Conservation (phyloP, 2,888 invertebrate species). For the Drosophila seclusa region DNA sequence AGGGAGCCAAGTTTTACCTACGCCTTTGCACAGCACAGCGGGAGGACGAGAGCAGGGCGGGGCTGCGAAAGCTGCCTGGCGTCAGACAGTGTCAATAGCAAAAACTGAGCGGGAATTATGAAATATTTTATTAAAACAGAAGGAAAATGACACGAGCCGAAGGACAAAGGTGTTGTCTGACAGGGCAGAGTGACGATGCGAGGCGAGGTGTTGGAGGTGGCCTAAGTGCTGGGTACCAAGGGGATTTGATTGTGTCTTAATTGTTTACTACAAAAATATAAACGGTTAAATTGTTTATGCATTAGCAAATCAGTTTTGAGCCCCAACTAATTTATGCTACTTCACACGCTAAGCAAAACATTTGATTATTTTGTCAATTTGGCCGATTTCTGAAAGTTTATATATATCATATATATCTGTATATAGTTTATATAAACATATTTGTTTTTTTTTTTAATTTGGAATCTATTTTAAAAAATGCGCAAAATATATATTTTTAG, state of each 20-base stretch:
- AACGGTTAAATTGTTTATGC: constrained; percentile 12
- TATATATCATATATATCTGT: background rate
- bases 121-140: constrained; percentile 80
- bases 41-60: constrained; percentile 40
- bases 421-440: background rate
- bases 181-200: background rate
- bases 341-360: background rate
- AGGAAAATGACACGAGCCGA: constrained; percentile 46
- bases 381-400: background rate
- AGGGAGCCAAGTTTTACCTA: constrained; percentile 69
- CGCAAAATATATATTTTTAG: background rate
- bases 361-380: background rate
- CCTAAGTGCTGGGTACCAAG: constrained; percentile 3
- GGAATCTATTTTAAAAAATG: background rate
- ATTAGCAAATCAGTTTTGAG: background rate
- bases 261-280: constrained; percentile 10
- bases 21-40: constrained; percentile 73
- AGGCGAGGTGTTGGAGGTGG: background rate
- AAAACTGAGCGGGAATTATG: constrained; percentile 75
- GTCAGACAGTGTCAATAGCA: constrained; percentile 79
- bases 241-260: constrained; percentile 8
- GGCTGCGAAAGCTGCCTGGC: constrained; percentile 57
- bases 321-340: background rate
- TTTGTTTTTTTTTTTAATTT: background rate
- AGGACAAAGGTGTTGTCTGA: constrained; percentile 19